A percentile compares a stretch with the other conserved stretches of the same genome.
Evolutionary conservation across 1,140 invertebrate species (phyloP).

Genomic region (Drosophila truncata): DNA sequence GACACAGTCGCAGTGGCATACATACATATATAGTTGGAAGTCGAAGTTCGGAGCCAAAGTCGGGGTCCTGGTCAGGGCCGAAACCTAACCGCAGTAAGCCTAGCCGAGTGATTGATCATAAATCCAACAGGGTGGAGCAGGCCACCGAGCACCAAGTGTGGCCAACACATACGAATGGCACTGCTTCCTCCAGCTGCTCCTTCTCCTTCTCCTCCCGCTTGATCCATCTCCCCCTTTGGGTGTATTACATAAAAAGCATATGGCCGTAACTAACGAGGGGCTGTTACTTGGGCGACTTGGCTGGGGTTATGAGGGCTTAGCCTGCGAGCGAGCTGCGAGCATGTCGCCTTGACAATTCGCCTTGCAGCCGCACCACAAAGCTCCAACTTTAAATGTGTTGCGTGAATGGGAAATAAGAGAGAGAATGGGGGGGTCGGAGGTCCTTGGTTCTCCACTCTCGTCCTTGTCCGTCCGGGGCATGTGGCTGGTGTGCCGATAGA

Average conservation of each 20-base stretch:
- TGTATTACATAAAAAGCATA: conserved; percentile 81
- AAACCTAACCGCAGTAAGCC: conserved; percentile 71
- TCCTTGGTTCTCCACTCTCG: conserved; percentile 2
- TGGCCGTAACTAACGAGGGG: conserved; percentile 81
- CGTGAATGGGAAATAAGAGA: conserved; percentile 28
- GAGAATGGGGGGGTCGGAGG: conserved; percentile 6
- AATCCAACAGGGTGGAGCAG: conserved; percentile 50
- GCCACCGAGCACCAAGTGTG: conserved; percentile 49
- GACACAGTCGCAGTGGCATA: conserved; percentile 9
- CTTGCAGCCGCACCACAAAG: conserved; percentile 43
- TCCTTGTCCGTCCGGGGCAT: conserved; percentile 1
- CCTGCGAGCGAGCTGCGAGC: conserved; percentile 29
- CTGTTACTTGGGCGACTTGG: conserved; percentile 66
- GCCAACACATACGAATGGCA: conserved; percentile 26
- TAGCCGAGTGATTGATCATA: conserved; percentile 79
- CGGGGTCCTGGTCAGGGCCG: conserved; percentile 20
- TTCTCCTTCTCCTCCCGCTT: background rate
- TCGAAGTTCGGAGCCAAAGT: conserved; percentile 3
- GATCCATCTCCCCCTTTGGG: conserved; percentile 17
- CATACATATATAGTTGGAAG: background rate
- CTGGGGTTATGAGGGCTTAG: conserved; percentile 47
- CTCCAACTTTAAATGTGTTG: conserved; percentile 57
- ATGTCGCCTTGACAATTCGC: conserved; percentile 72
- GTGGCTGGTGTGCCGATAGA: conserved; percentile 19
- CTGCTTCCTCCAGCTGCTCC: background rate